These are phyloP conservation scores for Myxocyprinus asiaticus DNA, from an alignment of 2,113 vertebrate species.

Conservation along the genomic window DNA sequence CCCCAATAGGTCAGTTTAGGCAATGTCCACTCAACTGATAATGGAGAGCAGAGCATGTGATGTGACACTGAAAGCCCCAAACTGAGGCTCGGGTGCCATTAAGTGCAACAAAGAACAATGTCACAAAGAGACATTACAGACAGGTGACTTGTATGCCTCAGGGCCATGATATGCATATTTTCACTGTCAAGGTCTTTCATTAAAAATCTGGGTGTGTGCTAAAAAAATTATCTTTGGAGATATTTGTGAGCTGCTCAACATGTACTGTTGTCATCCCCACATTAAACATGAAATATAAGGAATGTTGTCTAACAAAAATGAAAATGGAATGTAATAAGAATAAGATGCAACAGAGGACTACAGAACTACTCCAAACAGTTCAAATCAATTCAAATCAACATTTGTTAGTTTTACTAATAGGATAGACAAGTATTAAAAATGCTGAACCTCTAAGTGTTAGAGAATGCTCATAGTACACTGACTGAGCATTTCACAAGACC, in stretches of 20 bases:
- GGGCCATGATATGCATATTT: neutral
- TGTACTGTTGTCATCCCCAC: no score
- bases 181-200: constrained; percentile 1
- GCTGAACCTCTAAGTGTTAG: neutral
- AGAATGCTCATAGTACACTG: neutral
- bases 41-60: constrained; percentile 1
- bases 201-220: neutral
- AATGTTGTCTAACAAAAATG: no score
- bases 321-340: no score
- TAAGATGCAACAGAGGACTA: no score
- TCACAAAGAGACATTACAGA: neutral
- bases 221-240: no score
- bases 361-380: neutral
- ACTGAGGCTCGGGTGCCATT: constrained; percentile 4
- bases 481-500: neutral
- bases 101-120: constrained; percentile 12
- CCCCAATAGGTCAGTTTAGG: constrained; percentile 18
- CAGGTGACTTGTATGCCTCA: neutral
- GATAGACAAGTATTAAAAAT: neutral
- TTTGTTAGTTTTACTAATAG: neutral
- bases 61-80: neutral
- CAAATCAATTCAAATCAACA: neutral
- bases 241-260: neutral
- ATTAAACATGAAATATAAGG: no score
- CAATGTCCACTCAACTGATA: neutral